Evolutionary conservation across 2,113 vertebrate species (phyloP).

Genomic region (Chloropsis cyanopogon): DNA sequence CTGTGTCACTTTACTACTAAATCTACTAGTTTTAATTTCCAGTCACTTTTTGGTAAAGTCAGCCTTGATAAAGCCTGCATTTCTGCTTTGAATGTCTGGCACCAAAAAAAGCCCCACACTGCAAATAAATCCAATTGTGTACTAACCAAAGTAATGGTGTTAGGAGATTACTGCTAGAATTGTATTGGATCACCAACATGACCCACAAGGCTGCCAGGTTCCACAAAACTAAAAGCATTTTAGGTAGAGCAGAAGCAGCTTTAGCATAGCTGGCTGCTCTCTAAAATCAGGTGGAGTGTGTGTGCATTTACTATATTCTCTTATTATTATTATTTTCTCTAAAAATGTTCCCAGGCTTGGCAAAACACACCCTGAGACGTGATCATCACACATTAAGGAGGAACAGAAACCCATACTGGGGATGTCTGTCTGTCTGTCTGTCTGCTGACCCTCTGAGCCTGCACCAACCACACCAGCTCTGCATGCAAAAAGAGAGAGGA

Average conservation of each 20-base stretch:
- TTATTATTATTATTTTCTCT: not conserved
- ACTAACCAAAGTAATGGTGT: not conserved
- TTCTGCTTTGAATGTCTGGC: not conserved
- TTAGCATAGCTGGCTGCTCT: not conserved
- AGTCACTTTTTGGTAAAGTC: not conserved
- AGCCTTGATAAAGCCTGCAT: not conserved
- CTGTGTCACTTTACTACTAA: not conserved
- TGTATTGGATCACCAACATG: not conserved
- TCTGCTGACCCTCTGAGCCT: not conserved
- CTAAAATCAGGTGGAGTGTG: not conserved
- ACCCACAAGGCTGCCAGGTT: not conserved
- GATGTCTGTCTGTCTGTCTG: constrained; percentile 1
- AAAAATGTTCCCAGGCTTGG: not conserved
- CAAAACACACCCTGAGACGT: not conserved
- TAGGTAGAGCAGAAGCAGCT: not conserved
- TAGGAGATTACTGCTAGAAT: not conserved
- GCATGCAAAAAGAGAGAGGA: not conserved
- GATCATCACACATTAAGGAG: not conserved
- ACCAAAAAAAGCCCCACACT: not conserved
- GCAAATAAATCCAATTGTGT: not conserved
- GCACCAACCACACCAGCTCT: not conserved
- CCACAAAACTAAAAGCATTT: not conserved
- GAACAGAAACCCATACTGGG: constrained; percentile 13
- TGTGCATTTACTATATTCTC: not conserved
- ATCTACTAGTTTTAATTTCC: not conserved